phyloP scores from a whole-genome alignment of 2,113 vertebrate genomes.

The Pungitius pungitius region DNA sequence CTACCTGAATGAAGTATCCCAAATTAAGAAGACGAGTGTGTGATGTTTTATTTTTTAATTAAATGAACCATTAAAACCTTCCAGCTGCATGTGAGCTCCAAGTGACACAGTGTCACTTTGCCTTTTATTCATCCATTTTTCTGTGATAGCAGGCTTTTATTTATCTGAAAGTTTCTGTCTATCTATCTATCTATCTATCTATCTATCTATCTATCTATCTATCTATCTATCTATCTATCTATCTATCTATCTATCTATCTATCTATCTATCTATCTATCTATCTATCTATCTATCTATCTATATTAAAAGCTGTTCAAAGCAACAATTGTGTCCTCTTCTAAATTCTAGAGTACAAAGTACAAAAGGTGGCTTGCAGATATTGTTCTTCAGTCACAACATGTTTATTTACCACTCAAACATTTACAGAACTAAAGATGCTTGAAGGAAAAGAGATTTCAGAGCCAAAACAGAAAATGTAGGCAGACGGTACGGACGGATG shows the following conservation, averaged over 20 bases:
- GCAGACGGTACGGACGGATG: neutral
- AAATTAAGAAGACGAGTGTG: constrained; percentile 61
- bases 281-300: constrained; percentile 23
- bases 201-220: constrained; percentile 19
- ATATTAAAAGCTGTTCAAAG: constrained; percentile 53
- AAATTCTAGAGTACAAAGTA: neutral
- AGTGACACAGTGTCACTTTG: neutral
- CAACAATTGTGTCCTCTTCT: constrained; percentile 4
- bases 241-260: constrained; percentile 12
- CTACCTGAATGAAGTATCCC: constrained; percentile 79
- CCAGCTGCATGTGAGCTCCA: neutral
- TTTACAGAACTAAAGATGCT: neutral
- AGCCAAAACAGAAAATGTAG: neutral
- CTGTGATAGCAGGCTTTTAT: constrained; percentile 5
- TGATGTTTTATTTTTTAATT: constrained; percentile 32
- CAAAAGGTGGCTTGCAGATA: no score
- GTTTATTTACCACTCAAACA: no score
- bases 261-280: constrained; percentile 22
- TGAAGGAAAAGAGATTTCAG: neutral
- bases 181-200: neutral
- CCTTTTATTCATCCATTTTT: neutral
- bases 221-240: constrained; percentile 15
- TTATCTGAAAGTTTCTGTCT: constrained; percentile 25
- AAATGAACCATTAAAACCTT: neutral
- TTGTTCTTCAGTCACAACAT: no score